Percentiles rank a stretch among this genome's conserved stretches.
Evolutionary conservation across 2,888 invertebrate species (phyloP).

Genomic region (Bugulina stolonifera): DNA sequence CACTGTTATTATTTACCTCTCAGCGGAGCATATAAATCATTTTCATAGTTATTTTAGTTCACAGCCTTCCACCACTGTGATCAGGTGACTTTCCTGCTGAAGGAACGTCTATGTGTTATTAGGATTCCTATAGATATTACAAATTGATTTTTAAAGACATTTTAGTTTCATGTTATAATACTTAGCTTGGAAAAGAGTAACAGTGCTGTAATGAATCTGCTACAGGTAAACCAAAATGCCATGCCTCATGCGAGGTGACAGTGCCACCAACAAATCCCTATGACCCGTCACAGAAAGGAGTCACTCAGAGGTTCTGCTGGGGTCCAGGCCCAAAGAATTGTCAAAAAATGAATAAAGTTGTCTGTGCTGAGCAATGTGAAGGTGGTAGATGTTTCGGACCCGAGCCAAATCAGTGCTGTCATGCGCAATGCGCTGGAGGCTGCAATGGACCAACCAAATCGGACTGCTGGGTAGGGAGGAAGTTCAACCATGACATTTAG

Average conservation of each 20-base stretch:
- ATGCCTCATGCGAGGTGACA: not conserved
- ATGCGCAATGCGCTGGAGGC: conserved; percentile 93
- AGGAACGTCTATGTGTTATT: too few relatives aligned
- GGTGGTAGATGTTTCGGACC: conserved; percentile 91
- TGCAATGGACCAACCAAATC: conserved; percentile 88
- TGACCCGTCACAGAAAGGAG: not conserved
- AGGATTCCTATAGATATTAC: too few relatives aligned
- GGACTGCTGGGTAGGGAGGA: conserved; percentile 78
- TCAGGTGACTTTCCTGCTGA: too few relatives aligned
- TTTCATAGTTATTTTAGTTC: too few relatives aligned
- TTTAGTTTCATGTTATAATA: too few relatives aligned
- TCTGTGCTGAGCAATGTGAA: conserved; percentile 88
- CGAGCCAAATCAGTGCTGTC: conserved; percentile 79
- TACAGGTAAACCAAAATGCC: conserved; percentile 22
- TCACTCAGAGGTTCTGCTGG: conserved; percentile 71
- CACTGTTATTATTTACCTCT: too few relatives aligned
- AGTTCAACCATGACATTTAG: too few relatives aligned
- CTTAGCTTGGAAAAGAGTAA: too few relatives aligned
- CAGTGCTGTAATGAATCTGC: too few relatives aligned
- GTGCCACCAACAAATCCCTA: not conserved
- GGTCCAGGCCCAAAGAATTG: conserved; percentile 87
- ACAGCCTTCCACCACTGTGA: too few relatives aligned
- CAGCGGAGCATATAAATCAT: too few relatives aligned
- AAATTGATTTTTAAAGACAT: too few relatives aligned
- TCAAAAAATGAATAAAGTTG: conserved; percentile 73